Base-by-base conservation (phyloP, 2,888 invertebrate species). In the Diarsia rubi region DNA sequence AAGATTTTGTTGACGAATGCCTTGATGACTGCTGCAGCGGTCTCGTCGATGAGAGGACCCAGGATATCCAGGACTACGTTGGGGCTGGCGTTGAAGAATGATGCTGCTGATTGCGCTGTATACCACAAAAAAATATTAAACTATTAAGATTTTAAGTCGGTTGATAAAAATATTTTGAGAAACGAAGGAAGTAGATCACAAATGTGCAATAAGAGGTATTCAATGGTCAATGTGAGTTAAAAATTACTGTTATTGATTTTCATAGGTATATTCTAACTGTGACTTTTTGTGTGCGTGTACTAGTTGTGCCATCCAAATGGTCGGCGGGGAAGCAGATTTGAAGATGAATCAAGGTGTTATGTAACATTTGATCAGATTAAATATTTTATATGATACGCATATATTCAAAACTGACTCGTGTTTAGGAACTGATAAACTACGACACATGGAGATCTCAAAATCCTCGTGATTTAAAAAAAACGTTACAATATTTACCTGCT, bases 11-110 rank as follows among this genome's bases (percentile, higher is more conserved):
- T 97, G 65, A 96, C 92, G 85, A 97, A 96, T 2, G 97, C 96
- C 87, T 97, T 97, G 81, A 97, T 95, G 62, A 98, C 96, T 12
- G 97, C 97, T 0, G 97, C 97, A 0, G 97, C 95, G 0, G 97
- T 97, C 84, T 98, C 98, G 70, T 98, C 97, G 64, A 98, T 97
- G 57, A 98, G 97, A 0, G 98, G 98, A 89, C 97, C 97, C 57
- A 98, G 93, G 66, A 98, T 97, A 83, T 98, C 98, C 92, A 98
- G 92, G 6, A 98, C 97, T 14, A 97, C 93, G 69, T 97, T 95
- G 0, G 98, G 97, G 88, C 98, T 98, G 78, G 97, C 97, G 88
- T 98, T 98, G 96, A 97, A 98, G 95, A 98, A 98, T 9, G 97
- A 95, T 0, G 97, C 96, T n/a, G 98, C 98, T 49, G 98, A 97